Conservation (phyloP, 2,113 vertebrate species). For the Urocynchramus pylzowi region DNA sequence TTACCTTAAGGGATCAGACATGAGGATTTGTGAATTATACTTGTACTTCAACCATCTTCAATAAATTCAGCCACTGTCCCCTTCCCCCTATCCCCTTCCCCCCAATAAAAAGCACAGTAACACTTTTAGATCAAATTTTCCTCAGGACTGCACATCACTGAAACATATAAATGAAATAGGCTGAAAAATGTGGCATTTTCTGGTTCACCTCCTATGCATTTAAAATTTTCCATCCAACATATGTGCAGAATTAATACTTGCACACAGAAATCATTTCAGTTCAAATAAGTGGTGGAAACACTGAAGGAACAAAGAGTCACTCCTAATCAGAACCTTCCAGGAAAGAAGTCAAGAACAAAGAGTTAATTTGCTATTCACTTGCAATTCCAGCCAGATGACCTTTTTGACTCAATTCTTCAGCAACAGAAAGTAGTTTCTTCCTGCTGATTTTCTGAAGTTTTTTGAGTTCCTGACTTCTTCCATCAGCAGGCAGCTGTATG, state of each 20-base stretch:
- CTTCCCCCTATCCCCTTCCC: fast-evolving
- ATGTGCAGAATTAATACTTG: background rate
- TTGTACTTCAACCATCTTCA: background rate
- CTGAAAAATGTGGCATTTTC: conserved; percentile 20
- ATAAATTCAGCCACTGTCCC: background rate
- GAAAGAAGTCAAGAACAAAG: background rate
- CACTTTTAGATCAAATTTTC: background rate
- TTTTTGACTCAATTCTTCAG: background rate
- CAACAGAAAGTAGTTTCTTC: background rate
- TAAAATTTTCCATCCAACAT: background rate
- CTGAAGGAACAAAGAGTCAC: background rate
- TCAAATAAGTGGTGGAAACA: background rate
- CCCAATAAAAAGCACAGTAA: background rate
- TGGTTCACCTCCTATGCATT: background rate
- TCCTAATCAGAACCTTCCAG: background rate
- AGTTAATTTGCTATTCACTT: background rate
- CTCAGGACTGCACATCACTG: background rate
- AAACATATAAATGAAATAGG: background rate
- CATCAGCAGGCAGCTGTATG: background rate
- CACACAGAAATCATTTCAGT: background rate
- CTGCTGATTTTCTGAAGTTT: background rate
- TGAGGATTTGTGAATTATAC: background rate
- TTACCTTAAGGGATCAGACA: background rate
- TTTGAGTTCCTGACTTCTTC: background rate
- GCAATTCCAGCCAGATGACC: background rate